A percentile compares a stretch with the other conserved stretches of the same genome.
phyloP scores from a whole-genome alignment of 1,140 invertebrate genomes.

The Eciton burchellii region DNA sequence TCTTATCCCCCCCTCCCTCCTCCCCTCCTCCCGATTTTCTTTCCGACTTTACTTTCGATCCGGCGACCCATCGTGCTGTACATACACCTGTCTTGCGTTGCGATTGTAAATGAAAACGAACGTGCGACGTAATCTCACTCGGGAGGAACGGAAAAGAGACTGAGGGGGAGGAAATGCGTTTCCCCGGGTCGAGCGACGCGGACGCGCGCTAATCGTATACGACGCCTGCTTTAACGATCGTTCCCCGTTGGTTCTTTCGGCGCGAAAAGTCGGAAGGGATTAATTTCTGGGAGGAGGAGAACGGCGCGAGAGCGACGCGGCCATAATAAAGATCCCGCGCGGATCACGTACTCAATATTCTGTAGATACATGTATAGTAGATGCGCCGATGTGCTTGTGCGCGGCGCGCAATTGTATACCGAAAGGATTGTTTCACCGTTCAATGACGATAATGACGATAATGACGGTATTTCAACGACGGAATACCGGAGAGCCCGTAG shows the following conservation, averaged over 20 bases:
- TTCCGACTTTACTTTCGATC: background rate
- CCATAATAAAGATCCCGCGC: conserved; percentile 68
- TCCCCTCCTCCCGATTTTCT: background rate
- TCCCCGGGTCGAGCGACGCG: background rate
- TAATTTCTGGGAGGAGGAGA: conserved; percentile 28
- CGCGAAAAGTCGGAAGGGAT: conserved; percentile 15
- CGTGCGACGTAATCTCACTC: background rate
- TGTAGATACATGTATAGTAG: conserved; percentile 86
- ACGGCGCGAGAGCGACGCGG: background rate
- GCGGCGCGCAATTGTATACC: conserved; percentile 81
- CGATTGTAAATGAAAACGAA: background rate
- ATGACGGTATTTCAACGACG: conserved; percentile 69
- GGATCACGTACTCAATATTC: conserved; percentile 80
- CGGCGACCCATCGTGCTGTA: background rate
- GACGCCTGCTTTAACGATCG: background rate
- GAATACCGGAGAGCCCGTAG: conserved; percentile 67
- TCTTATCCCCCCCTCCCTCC: no score
- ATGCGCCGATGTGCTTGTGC: conserved; percentile 73
- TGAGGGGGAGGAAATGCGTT: background rate
- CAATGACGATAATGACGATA: conserved; percentile 79
- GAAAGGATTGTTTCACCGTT: conserved; percentile 82
- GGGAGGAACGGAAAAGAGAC: background rate
- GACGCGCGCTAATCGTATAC: background rate
- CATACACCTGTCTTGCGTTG: background rate
- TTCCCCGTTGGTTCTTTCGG: background rate